Evolutionary conservation across 2,113 vertebrate genomes (phyloP).

Genomic region (Neodontobutis hainanensis): DNA sequence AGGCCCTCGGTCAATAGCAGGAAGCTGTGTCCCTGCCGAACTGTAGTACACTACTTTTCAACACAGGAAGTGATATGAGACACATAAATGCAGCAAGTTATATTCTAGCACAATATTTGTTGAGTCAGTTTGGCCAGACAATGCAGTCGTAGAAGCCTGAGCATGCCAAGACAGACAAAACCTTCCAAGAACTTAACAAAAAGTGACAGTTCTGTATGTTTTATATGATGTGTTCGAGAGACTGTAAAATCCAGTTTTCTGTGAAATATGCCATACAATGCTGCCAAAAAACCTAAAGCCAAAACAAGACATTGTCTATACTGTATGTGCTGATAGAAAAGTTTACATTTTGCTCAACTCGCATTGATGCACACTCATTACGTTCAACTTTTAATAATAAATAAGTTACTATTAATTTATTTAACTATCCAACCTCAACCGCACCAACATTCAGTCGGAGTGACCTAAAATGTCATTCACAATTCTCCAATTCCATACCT

Average conservation of each 20-base stretch:
- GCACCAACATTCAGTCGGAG: too few relatives aligned
- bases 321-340: slow-evolving; percentile 1
- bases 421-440: too few relatives aligned
- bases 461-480: too few relatives aligned
- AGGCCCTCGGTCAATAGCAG: slow-evolving; percentile 62
- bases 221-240: slow-evolving; percentile 12
- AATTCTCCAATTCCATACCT: too few relatives aligned
- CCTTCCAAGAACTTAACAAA: slow-evolving; percentile 7
- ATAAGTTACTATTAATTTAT: background rate
- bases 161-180: slow-evolving; percentile 27
- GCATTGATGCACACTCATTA: background rate
- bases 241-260: slow-evolving; percentile 2
- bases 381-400: background rate
- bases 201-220: slow-evolving; percentile 8
- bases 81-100: slow-evolving; percentile 24
- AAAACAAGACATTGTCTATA: background rate
- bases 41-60: slow-evolving; percentile 18
- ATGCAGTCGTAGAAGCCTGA: slow-evolving; percentile 10
- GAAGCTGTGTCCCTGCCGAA: slow-evolving; percentile 34
- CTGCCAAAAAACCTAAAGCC: background rate
- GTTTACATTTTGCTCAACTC: background rate
- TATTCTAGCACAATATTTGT: slow-evolving; percentile 46
- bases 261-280: background rate
- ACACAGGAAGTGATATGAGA: slow-evolving; percentile 47
- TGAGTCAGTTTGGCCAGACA: slow-evolving; percentile 35